Base-by-base conservation (phyloP, 2,888 invertebrate species). In the Mimumesa dahlbomi region DNA sequence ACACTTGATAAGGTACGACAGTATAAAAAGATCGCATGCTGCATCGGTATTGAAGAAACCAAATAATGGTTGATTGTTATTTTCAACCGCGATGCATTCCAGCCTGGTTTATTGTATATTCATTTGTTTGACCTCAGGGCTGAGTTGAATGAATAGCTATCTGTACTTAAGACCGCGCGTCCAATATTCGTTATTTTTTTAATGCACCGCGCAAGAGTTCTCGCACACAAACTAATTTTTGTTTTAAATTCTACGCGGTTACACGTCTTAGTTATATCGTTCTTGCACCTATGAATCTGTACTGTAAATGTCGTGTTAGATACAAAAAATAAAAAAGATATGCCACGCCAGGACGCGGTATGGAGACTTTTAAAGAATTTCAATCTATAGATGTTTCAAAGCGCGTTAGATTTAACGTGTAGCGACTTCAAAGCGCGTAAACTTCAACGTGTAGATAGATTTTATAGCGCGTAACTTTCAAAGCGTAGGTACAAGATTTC, bases 81-180 rank as follows among this genome's bases (percentile, higher is more conserved):
- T 22, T 6, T n/a, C n/a, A 31, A 43, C 34, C 14, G 36, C 16
- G 31, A 11, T 31, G 52, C 46, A 71, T 61, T 67, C 31, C 38
- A 40, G 53, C 43, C 40, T 48, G 21, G n/a, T 63, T 53, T 54
- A 69, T 64, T 40, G 45, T 40, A 45, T 45, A 54, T 53, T 63
- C 56, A 45, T 68, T 68, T 57, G 36, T 49, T 43, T 48, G 69
- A 69, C 63, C 57, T 66, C 63, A 57, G 19, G 25, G 42, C 29
- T 43, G 38, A 61, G 54, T 53, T 52, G 57, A 69, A 71, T 58
- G 69, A 69, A 71, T 69, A 69, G 52, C 36, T 52, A 48, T 59
- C 38, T 56, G 42, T 62, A 52, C 57, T 70, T 61, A 61, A 46
- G 34, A 52, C 29, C 52, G 29, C 42, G 29, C 42, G 14, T 43